Base-by-base conservation (phyloP, 1,140 invertebrate genomes). In the Pteromalus puparum region DNA sequence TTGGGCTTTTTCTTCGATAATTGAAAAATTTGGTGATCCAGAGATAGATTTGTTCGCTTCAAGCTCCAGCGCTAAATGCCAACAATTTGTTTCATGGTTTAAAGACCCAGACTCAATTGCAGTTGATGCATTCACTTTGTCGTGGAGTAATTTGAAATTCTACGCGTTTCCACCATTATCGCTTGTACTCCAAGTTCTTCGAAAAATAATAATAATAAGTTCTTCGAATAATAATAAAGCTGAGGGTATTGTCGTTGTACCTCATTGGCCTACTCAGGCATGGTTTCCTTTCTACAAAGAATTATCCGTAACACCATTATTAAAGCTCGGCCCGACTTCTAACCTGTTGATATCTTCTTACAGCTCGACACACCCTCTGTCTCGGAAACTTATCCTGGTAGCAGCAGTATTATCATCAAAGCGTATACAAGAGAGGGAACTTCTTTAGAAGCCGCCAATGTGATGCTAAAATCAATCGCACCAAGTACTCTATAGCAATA, bases 351-450 rank as follows among this genome's bases (percentile, higher is more conserved):
- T 84, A 42, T 90, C 84, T 67, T 79, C 82, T 84, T 86, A 34
- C 87, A 87, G 88, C 82, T 4, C 87, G 34, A 76, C 21, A 61
- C 70, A 91, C 86, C 83, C 80, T n/a, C 21, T 90, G 86, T 83
- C 85, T 80, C 76, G 53, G 70, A 67, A 6, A 12, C 73, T 90
- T 86, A 82, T 78, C 88, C 80, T 90, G 87, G 79, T 81, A 26
- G 83, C 80, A n/a, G n/a, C n/a, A n/a, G n/a, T 28, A 46, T 76
- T 87, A 48, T 87, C 83, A 34, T 12, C 4, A 13, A 82, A 72
- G 84, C 86, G 18, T 84, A 70, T 24, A 13, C 15, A 18, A 42
- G 1, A 68, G 74, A 26, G 61, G 86, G 75, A 38, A 34, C 48
- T 46, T 72, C 78, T 18, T 65, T 74, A 15, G 26, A 61, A 48